These are phyloP conservation scores for Xyrichtys novacula DNA, from an alignment of 2,797 vertebrate species.

Conservation along the genomic window DNA sequence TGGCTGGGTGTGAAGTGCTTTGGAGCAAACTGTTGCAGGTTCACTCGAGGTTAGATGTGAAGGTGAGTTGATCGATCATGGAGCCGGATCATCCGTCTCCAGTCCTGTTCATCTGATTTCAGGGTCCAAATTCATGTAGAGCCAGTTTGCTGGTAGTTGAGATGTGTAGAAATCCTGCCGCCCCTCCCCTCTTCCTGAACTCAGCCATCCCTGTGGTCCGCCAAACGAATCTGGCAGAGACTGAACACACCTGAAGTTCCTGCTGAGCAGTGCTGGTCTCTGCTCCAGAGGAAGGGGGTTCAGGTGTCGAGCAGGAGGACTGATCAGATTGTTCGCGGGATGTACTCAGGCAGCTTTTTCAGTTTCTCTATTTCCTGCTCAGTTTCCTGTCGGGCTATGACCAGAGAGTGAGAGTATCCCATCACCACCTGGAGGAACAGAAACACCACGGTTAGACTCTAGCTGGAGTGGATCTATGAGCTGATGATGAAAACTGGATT, in stretches of 20 bases:
- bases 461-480: too few species aligned
- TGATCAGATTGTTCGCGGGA: constrained; percentile 93
- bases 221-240: constrained; percentile 38
- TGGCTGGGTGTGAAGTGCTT: constrained; percentile 70
- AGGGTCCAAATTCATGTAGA: constrained; percentile 58
- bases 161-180: constrained; percentile 50
- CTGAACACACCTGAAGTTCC: constrained; percentile 45
- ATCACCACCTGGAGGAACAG: constrained; percentile 89
- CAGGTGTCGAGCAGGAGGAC: constrained; percentile 22
- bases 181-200: constrained; percentile 42
- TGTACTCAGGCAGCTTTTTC: constrained; percentile 96
- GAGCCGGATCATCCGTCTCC: constrained; percentile 29
- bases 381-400: constrained; percentile 92
- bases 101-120: constrained; percentile 34
- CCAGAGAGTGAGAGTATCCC: constrained; percentile 93
- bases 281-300: constrained; percentile 45
- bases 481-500: too few species aligned
- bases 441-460: not conserved
- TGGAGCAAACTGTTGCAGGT: constrained; percentile 55
- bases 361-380: constrained; percentile 91
- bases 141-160: constrained; percentile 56
- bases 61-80: constrained; percentile 23
- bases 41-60: constrained; percentile 41
- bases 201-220: constrained; percentile 42
- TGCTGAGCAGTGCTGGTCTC: constrained; percentile 50